Conservation (phyloP, 35 echinoderm and acorn worm genomes). For the Hemicentrotus pulcherrimus region DNA sequence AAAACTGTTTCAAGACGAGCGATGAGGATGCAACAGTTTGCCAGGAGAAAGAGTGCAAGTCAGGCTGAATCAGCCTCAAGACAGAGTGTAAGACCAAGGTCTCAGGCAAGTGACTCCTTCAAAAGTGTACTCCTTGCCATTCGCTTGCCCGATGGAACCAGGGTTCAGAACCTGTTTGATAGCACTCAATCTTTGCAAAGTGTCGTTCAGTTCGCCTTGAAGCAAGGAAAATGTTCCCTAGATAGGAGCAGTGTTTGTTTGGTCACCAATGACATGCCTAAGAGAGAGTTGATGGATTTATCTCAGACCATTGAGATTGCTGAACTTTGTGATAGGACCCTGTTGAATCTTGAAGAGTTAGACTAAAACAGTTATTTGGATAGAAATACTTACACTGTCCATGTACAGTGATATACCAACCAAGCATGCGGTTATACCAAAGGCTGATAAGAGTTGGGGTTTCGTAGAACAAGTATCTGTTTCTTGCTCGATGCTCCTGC, state of each 20-base stretch:
- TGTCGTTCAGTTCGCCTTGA: constrained; percentile 59
- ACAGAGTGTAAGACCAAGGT: background rate
- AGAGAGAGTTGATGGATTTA: constrained; percentile 55
- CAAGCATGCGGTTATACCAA: background rate
- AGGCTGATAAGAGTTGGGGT: background rate
- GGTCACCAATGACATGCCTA: constrained; percentile 69
- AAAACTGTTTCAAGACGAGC: constrained; percentile 58
- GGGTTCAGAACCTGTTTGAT: constrained; percentile 69
- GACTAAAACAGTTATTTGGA: constrained; percentile 33
- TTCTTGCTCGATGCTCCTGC: background rate
- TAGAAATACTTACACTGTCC: background rate
- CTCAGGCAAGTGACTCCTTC: constrained; percentile 10
- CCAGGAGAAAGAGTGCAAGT: constrained; percentile 47
- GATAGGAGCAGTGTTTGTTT: constrained; percentile 51
- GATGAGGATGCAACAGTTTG: constrained; percentile 64
- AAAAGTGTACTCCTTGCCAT: constrained; percentile 66
- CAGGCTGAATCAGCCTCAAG: constrained; percentile 51
- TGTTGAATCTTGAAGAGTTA: constrained; percentile 69
- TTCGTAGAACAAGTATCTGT: background rate
- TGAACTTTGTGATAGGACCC: constrained; percentile 57
- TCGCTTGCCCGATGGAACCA: constrained; percentile 65
- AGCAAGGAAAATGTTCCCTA: constrained; percentile 12
- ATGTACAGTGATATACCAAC: background rate
- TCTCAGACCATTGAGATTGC: constrained; percentile 42
- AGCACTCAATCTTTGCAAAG: constrained; percentile 36